Conservation (phyloP, 2,888 invertebrate species). For the Thumatha senex region DNA sequence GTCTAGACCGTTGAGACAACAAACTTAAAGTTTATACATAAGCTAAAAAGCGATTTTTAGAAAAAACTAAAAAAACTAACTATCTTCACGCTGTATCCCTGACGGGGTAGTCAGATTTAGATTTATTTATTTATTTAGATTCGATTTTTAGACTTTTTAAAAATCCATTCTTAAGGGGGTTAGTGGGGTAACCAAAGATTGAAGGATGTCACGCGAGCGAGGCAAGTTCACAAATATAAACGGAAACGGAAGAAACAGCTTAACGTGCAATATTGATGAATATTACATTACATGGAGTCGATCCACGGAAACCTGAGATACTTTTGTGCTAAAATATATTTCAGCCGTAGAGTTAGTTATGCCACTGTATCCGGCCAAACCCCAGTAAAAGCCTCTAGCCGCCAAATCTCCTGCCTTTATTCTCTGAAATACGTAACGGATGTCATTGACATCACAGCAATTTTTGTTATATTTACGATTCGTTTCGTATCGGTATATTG, state of each 20-base stretch:
- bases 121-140: too few species aligned
- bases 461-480: conserved; percentile 13
- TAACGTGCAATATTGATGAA: conserved; percentile 24
- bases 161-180: background rate
- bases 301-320: conserved; percentile 57
- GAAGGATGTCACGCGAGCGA: background rate
- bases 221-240: conserved; percentile 25
- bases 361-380: conserved; percentile 55
- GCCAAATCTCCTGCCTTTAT: conserved; percentile 60
- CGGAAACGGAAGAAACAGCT: conserved; percentile 12
- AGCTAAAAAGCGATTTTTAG: too few species aligned
- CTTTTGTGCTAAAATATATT: conserved; percentile 67
- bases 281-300: conserved; percentile 39
- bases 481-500: background rate
- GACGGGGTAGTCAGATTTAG: too few species aligned
- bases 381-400: conserved; percentile 53
- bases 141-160: too few species aligned
- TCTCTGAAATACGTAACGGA: conserved; percentile 53
- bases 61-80: too few species aligned
- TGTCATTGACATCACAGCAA: conserved; percentile 12
- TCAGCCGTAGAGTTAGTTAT: conserved; percentile 68
- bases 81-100: too few species aligned
- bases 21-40: too few species aligned
- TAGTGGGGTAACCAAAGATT: background rate
- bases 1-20: too few species aligned